Percentiles rank a stretch among this genome's conserved stretches.
These are phyloP conservation scores for Alloplasta piceator DNA, from an alignment of 2,888 invertebrate species.

Conservation along the genomic window DNA sequence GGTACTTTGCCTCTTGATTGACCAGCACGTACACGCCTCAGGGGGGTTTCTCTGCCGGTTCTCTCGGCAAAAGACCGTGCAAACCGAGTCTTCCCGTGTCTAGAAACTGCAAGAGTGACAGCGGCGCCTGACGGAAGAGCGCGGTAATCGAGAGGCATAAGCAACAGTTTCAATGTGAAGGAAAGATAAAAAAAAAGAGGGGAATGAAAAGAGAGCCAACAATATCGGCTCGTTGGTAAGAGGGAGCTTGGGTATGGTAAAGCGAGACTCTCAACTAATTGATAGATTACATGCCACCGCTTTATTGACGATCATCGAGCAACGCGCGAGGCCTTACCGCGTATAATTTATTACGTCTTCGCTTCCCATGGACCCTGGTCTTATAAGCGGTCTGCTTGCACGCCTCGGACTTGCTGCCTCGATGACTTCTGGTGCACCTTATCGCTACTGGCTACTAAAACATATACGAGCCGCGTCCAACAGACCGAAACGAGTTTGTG, in stretches of 20 bases:
- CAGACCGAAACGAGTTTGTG: constrained; percentile 45
- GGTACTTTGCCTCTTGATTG: constrained; percentile 54
- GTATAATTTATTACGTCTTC: constrained; percentile 67
- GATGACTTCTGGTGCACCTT: constrained; percentile 47
- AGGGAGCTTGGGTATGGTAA: constrained; percentile 54
- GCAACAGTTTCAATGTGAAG: constrained; percentile 38
- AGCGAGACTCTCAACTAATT: constrained; percentile 68
- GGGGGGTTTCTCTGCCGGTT: constrained; percentile 12
- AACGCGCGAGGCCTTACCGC: constrained; percentile 60
- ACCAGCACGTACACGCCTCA: constrained; percentile 58
- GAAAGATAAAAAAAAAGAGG: constrained; percentile 13
- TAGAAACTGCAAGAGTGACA: constrained; percentile 43
- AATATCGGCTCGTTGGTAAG: constrained; percentile 13
- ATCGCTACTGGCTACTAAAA: constrained; percentile 20
- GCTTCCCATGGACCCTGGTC: constrained; percentile 47
- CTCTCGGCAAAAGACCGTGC: constrained; percentile 39
- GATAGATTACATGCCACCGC: constrained; percentile 72
- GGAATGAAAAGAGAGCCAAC: constrained; percentile 45
- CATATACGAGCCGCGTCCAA: constrained; percentile 37
- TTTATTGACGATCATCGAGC: constrained; percentile 71
- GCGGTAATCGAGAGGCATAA: constrained; percentile 27
- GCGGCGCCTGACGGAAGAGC: constrained; percentile 53
- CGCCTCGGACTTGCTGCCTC: constrained; percentile 49
- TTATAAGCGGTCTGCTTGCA: constrained; percentile 42
- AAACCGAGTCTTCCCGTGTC: constrained; percentile 22